These are phyloP conservation scores for Pogona vitticeps DNA, from an alignment of 2,113 vertebrate species.

Conservation along the genomic window DNA sequence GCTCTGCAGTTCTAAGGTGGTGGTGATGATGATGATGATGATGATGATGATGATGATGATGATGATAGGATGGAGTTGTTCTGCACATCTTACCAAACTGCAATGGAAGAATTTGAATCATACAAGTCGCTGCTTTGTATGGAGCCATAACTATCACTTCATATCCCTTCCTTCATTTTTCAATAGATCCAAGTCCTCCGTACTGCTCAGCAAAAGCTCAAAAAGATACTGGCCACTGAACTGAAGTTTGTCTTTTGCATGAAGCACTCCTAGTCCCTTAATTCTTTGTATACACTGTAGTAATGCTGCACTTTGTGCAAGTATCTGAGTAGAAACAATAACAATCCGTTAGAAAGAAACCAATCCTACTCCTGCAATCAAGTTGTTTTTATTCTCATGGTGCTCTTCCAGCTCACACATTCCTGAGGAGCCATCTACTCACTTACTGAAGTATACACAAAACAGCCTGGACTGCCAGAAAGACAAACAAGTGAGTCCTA, in stretches of 20 bases:
- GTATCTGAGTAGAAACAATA: slow-evolving; percentile 4
- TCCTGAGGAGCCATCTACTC: background rate
- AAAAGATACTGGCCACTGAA: too few relatives aligned
- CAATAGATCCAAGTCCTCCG: background rate
- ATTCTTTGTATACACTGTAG: background rate
- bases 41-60: too few relatives aligned
- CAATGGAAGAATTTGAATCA: background rate
- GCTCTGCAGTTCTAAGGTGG: too few relatives aligned
- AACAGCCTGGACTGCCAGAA: background rate
- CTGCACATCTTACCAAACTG: background rate
- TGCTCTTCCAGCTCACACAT: background rate
- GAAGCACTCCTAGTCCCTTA: background rate
- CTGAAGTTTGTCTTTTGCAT: background rate
- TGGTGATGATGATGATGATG: too few relatives aligned
- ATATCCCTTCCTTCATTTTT: background rate
- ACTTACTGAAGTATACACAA: background rate
- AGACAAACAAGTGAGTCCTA: too few relatives aligned
- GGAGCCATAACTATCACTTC: background rate
- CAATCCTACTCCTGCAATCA: background rate
- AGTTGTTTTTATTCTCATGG: background rate
- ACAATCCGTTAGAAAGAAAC: background rate
- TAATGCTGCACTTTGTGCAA: background rate
- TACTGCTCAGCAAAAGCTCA: too few relatives aligned
- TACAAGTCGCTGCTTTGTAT: background rate
- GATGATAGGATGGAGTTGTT: background rate